Evolutionary conservation across 2,113 vertebrate genomes (phyloP).

Genomic region (Catharus fuscescens): DNA sequence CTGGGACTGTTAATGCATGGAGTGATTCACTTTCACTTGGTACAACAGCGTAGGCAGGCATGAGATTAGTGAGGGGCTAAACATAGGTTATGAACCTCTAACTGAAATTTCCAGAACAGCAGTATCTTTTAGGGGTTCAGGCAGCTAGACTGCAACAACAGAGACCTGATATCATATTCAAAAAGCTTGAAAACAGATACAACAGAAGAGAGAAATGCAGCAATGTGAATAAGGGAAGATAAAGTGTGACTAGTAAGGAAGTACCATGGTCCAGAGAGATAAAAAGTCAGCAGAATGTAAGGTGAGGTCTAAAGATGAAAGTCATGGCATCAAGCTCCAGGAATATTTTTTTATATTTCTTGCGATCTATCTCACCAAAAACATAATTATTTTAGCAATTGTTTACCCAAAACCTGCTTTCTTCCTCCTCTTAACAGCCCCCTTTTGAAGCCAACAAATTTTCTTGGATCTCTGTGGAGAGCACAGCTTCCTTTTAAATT

Average conservation of each 20-base stretch:
- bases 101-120: background rate
- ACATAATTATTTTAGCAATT: background rate
- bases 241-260: background rate
- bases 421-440: background rate
- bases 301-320: background rate
- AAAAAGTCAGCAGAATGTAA: background rate
- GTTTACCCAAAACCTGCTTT: background rate
- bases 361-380: background rate
- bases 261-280: background rate
- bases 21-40: background rate
- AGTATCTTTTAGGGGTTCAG: background rate
- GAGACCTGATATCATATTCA: background rate
- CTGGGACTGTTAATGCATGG: background rate
- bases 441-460: background rate
- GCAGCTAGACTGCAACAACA: background rate
- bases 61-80: background rate
- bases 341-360: background rate
- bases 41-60: background rate
- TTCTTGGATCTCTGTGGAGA: background rate
- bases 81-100: background rate
- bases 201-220: background rate
- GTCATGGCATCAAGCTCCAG: background rate
- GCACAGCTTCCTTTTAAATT: background rate
- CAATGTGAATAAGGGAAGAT: background rate
- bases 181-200: background rate